Evolutionary conservation across 2,113 vertebrate species (phyloP), one percentile per base, ranked within the genome.

Genomic region (Gallinago media): DNA sequence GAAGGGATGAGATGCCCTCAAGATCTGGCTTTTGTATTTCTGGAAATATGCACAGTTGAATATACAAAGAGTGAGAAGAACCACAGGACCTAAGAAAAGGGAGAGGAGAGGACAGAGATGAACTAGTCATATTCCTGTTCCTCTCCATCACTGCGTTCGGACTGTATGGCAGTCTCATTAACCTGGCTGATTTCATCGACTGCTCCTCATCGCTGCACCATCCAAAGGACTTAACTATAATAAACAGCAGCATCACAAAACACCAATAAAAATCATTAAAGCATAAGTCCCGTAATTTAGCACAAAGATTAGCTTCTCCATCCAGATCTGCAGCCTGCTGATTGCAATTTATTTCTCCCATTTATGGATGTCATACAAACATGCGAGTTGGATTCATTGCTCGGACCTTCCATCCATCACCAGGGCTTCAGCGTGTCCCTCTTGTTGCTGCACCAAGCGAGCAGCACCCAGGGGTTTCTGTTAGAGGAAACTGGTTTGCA

Each of bases 231-330:
- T 77, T 75, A 26, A 70, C 85, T 54, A 12, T 88, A 96, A 97
- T n/a, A 81, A 96, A 97, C 88, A 96, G 96, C 91, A 91, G 93
- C 80, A 4, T 63, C 80, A 31, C 26, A 8, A 85, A 94, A 91
- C 91, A 88, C 85, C 34, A 74, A 94, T 84, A 90, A 96, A 97
- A 97, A 96, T 83, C 95, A 91, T 96, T 96, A 97, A 73, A 96
- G 80, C 81, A 36, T 73, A 82, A 88, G 49, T 71, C 96, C 73
- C 10, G 12, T 93, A 86, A 96, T 94, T 94, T 85, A 88, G 93
- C 29, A 54, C 7, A 17, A 78, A 94, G 85, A 89, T 94, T 75
- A 94, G 83, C 90, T 94, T 76, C 93, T 96, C 92, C 88, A 88
- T 32, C 73, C 85, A 23, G 83, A 34, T 15, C 92, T 85, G 75